Percentiles rank a stretch among this genome's conserved stretches.
Conservation (phyloP, 2,888 invertebrate genomes). For the Portevinia maculata region DNA sequence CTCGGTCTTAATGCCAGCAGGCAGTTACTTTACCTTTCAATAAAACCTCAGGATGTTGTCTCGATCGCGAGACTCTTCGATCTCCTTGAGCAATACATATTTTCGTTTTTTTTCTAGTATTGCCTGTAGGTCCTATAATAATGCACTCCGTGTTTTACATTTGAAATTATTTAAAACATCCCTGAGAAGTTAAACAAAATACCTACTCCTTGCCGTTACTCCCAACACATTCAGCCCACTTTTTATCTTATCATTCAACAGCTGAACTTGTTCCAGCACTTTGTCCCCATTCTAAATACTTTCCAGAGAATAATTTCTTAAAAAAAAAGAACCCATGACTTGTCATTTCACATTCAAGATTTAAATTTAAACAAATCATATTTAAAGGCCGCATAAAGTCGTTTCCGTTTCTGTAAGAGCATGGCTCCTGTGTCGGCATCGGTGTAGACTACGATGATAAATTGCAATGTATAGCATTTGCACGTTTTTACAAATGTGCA, state of each 20-base stretch:
- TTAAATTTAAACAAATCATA: neutral
- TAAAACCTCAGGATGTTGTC: no score
- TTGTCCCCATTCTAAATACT: neutral
- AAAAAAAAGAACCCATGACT: neutral
- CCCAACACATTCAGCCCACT: neutral
- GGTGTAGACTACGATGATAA: slow-evolving; percentile 11
- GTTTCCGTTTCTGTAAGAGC: neutral
- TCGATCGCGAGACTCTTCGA: no score
- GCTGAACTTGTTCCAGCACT: neutral
- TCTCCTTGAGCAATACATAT: no score
- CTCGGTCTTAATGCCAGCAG: no score
- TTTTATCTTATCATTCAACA: neutral
- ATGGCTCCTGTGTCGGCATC: neutral
- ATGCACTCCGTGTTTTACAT: no score
- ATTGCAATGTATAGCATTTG: slow-evolving; percentile 64
- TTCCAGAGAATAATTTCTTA: neutral
- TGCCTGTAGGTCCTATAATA: no score
- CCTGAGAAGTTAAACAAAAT: neutral
- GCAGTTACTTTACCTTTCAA: no score
- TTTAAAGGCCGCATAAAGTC: neutral
- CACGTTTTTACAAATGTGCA: slow-evolving; percentile 24
- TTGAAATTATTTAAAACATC: no score
- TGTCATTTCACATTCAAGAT: neutral
- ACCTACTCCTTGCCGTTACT: no score
- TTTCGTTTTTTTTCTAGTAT: no score